Base-by-base conservation (phyloP, 2,797 vertebrate genomes). In the Phrynocephalus forsythii region DNA sequence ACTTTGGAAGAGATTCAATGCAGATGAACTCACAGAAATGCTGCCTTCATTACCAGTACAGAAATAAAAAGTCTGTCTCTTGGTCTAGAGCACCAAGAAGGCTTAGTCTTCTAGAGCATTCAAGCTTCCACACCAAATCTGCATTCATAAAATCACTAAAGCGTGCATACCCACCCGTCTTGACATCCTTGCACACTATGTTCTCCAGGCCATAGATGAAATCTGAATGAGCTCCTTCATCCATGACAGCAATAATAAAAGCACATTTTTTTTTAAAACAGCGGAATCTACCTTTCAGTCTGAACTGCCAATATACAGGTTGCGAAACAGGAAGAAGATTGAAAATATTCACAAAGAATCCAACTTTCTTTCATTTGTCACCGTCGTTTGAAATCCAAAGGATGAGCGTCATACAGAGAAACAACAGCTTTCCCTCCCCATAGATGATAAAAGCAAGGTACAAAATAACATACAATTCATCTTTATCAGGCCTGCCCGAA, bases 171-270 rank as follows among this genome's bases (percentile, higher is more conserved):
- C 93, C 98, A 99, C 98, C 98, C 87, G 96, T 95, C 86, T 95
- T 97, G 83, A 94, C 30, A 75, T 98, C 98, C 97, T 98, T 98
- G 97, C 97, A 98, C 95, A 99, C 96, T 95, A 98, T 96, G 88
- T 85, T 98, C 95, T 99, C 98, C 98, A 99, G 96, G 95, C 97
- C 96, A 96, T 97, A 98, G 88, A 99, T 96, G 96, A 98, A 95
- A 91, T 98, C 98, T 88, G 96, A 96, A 90, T 97, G 97, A 93
- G 96, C 95, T 11, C 97, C 99, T 99, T 96, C 93, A 85, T 97
- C 97, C 96, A 94, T 26, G 94, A 91, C 93, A 96, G 98, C 95
- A 97, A 30, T 90, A 94, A 95, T 24, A 96, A 98, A 97, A 91
- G 92, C 95, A 96, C 95, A 97, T 86, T 94, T 82, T 75, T 63